A percentile compares a stretch with the other conserved stretches of the same genome.
These are phyloP conservation scores for Trichogramma evanescens DNA, from an alignment of 2,888 invertebrate genomes.

Conservation along the genomic window DNA sequence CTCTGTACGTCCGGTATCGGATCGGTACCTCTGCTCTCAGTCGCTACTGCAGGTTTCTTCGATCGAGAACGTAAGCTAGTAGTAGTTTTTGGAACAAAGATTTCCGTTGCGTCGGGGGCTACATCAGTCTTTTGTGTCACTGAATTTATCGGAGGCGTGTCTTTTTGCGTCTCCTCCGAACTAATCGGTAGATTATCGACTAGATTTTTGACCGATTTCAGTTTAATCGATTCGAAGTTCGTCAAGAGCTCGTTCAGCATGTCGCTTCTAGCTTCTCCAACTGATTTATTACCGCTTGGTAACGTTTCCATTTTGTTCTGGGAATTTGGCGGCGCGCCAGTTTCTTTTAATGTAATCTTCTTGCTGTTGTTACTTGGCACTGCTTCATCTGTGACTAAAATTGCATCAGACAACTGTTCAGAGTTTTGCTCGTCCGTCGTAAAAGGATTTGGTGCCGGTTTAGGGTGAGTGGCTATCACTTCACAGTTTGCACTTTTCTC, in stretches of 20 bases:
- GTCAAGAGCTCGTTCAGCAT: constrained; percentile 39
- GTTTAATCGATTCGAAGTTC: constrained; percentile 38
- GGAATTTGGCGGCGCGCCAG: constrained; percentile 4
- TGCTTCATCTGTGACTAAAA: neutral
- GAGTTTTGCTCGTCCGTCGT: neutral
- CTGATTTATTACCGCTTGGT: constrained; percentile 20
- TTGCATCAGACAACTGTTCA: neutral
- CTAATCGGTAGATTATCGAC: neutral
- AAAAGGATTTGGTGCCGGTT: constrained; percentile 7
- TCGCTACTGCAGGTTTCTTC: too few relatives aligned
- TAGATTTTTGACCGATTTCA: constrained; percentile 28
- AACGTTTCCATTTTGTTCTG: neutral
- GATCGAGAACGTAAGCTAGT: too few relatives aligned
- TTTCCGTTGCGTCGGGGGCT: neutral
- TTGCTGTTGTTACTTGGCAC: neutral
- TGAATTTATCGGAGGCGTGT: too few relatives aligned
- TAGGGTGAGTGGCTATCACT: constrained; percentile 29
- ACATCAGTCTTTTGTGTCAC: too few relatives aligned
- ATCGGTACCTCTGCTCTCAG: constrained; percentile 4
- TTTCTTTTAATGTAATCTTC: constrained; percentile 6
- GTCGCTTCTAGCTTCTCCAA: constrained; percentile 33
- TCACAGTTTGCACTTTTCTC: constrained; percentile 20
- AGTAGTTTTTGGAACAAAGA: neutral
- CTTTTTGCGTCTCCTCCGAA: too few relatives aligned
- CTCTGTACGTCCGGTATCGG: constrained; percentile 32